phyloP scores from a whole-genome alignment of 2,797 vertebrate species.

The Phrynocephalus guinanensis region DNA sequence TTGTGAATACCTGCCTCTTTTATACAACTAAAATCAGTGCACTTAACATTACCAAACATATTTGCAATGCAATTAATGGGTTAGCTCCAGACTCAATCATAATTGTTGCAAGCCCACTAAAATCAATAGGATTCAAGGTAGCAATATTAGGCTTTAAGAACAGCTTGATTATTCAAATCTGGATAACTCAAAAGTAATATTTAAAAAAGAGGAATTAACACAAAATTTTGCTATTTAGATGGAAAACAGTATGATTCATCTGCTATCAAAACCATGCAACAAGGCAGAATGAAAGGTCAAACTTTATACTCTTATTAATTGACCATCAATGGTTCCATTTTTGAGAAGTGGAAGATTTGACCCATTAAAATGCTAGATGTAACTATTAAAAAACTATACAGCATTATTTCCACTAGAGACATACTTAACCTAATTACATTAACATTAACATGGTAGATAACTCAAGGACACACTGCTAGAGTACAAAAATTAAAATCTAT shows the following conservation, averaged over 20 bases:
- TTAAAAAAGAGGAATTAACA: constrained; percentile 48
- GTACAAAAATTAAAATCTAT: constrained; percentile 51
- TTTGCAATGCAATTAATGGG: not conserved
- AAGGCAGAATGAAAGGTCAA: constrained; percentile 58
- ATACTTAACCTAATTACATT: constrained; percentile 74
- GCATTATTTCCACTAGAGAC: constrained; percentile 66
- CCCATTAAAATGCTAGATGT: constrained; percentile 66
- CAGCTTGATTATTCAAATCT: not conserved
- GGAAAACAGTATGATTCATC: constrained; percentile 56
- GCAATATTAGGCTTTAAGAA: not conserved
- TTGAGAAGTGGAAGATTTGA: constrained; percentile 62
- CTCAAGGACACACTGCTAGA: constrained; percentile 56
- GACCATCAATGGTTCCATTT: constrained; percentile 59
- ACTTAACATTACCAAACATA: not conserved
- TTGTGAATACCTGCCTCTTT: not conserved
- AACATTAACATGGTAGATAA: constrained; percentile 67
- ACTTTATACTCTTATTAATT: constrained; percentile 48
- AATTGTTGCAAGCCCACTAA: constrained; percentile 7
- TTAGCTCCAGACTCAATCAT: not conserved
- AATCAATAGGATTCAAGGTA: constrained; percentile 5
- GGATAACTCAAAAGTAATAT: constrained; percentile 23
- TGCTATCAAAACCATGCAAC: constrained; percentile 44
- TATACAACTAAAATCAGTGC: not conserved
- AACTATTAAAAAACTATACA: constrained; percentile 53
- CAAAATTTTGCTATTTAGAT: constrained; percentile 47